Conservation (phyloP, 1,140 invertebrate genomes). For the Bombus vancouverensis region DNA sequence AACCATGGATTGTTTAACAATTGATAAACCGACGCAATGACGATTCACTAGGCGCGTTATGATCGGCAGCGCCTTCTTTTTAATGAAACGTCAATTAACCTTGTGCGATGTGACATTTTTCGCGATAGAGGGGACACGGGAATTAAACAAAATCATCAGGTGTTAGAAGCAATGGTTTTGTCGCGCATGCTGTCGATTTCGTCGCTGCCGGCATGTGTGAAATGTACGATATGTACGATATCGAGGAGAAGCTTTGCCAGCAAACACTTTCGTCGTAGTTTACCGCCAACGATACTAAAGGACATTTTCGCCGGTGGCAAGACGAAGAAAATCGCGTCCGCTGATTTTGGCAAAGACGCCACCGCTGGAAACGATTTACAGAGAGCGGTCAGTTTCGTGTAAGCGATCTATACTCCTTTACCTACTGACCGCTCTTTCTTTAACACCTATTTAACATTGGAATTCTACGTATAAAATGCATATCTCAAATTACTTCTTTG, state of each 20-base stretch:
- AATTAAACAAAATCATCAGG: constrained; percentile 50
- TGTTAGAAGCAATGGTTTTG: constrained; percentile 58
- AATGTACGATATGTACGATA: not conserved
- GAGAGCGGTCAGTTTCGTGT: constrained; percentile 66
- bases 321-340: constrained; percentile 30
- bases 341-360: constrained; percentile 52
- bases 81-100: constrained; percentile 24
- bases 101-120: constrained; percentile 53
- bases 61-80: constrained; percentile 32
- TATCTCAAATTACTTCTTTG: too few species aligned
- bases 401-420: constrained; percentile 12
- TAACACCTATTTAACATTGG: too few species aligned
- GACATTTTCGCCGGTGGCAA: constrained; percentile 47
- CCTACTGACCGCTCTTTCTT: not conserved
- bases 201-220: constrained; percentile 32
- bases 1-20: constrained; percentile 73
- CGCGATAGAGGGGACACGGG: constrained; percentile 10
- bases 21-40: constrained; percentile 58
- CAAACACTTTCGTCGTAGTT: constrained; percentile 3
- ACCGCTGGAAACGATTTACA: constrained; percentile 49
- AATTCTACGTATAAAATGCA: not conserved
- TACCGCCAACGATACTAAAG: constrained; percentile 62
- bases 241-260: constrained; percentile 9
- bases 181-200: constrained; percentile 38
- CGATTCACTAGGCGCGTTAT: constrained; percentile 40